A percentile compares a stretch with the other conserved stretches of the same genome.
These are phyloP conservation scores for Rhabdomys dilectus DNA, from an alignment of 2,113 vertebrate species.

Conservation along the genomic window DNA sequence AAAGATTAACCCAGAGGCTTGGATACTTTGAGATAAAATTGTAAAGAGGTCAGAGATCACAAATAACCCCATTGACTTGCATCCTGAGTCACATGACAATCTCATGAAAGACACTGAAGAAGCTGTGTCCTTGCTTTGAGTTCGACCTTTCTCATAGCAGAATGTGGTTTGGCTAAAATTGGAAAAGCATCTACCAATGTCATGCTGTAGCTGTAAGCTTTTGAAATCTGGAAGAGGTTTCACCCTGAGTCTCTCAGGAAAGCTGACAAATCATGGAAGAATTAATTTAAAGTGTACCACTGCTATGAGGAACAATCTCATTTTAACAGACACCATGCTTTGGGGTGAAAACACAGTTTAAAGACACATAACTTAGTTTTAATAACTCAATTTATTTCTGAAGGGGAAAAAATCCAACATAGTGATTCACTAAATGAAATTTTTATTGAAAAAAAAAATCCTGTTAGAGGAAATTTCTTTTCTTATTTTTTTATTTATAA, in stretches of 20 bases:
- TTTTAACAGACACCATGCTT: conserved; percentile 23
- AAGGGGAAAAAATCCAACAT: conserved; percentile 28
- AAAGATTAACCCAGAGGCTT: not conserved
- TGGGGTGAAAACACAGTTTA: not conserved
- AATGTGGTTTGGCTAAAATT: conserved; percentile 66
- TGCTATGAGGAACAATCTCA: not conserved
- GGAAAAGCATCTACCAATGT: conserved; percentile 34
- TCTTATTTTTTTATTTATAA: not conserved
- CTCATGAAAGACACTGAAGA: not conserved
- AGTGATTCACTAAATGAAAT: conserved; percentile 40
- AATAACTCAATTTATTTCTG: conserved; percentile 12
- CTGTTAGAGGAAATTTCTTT: conserved; percentile 46
- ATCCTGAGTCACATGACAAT: not conserved
- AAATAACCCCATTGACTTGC: not conserved
- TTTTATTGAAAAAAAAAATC: conserved; percentile 42
- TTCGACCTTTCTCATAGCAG: conserved; percentile 54
- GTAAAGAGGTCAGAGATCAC: not conserved
- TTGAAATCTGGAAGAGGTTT: conserved; percentile 10
- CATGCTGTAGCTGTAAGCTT: conserved; percentile 1
- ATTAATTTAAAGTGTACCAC: not conserved
- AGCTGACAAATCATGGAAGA: not conserved
- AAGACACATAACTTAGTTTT: conserved; percentile 21
- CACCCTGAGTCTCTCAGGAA: not conserved
- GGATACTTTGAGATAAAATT: conserved; percentile 18
- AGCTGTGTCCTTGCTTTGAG: not conserved